Base-by-base conservation (phyloP, 2,113 vertebrate species). In the Eublepharis macularius region DNA sequence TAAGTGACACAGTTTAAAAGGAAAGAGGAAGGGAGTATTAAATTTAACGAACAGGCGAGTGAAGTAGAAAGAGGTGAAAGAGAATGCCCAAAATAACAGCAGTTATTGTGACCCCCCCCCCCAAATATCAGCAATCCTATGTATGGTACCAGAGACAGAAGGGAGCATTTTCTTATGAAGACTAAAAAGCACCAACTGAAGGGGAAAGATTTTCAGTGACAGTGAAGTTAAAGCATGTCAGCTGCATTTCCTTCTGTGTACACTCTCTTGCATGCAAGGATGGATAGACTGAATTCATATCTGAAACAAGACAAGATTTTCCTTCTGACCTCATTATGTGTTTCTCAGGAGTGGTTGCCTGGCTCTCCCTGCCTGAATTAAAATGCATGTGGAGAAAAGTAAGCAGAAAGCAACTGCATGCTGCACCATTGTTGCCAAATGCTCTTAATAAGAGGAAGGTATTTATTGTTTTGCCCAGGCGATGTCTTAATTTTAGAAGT, bases 311-410 rank as follows among this genome's bases (percentile, higher is more conserved):
- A 92, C 91, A 95, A 94, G 91, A 93, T 96, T 96, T 96, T 96
- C 93, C 89, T 93, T 94, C 95, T 97, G 94, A 95, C 93, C 94
- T 96, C 95, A 95, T 96, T 96, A 95, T 81, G 89, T 94, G 90
- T 94, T 96, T 92, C 94, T 97, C 95, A 94, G 90, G 93, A 95
- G 90, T 92, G 80, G 74, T 89, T 91, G 92, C 84, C 87, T 85
- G 76, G 81, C 92, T 95, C 91, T 94, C 92, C 95, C 92, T 95
- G 93, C 89, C 34, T 93, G 93, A 95, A 93, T 92, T 92, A 87
- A 94, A 94, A 95, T 87, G 87, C 24, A 24, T 90, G 83, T 0
- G 16, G 76, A 83, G 88, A 80, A 91, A 90, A 94, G 87, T 77
- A 86, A 95, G 94, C 84, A 94, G 86, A 95, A 93, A 95, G 90